Base-by-base conservation (phyloP, 2,113 vertebrate genomes). In the Eleginops maclovinus region DNA sequence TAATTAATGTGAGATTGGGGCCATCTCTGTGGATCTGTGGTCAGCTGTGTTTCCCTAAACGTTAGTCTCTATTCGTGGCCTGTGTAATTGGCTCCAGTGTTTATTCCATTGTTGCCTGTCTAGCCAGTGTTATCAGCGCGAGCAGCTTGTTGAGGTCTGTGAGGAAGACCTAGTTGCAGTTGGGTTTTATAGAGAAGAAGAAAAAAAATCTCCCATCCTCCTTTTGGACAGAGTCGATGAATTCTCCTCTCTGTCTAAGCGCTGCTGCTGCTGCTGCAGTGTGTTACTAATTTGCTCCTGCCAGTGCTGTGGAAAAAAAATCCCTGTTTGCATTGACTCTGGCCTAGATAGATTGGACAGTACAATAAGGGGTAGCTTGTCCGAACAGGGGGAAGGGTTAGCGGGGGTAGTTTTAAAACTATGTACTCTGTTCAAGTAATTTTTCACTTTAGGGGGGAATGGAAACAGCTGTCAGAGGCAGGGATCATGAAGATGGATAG, bases 61-160 rank as follows among this genome's bases (percentile, higher is more conserved):
- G 28, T 60, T 79, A 31, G 78, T 72, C 75, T 83, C 82, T 50
- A 63, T 78, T 67, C 58, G 13, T 60, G 54, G 71, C 19, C 72
- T 60, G 67, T 90, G 74, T 91, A 88, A 92, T 86, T 89, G 73
- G 77, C 65, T 62, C 21, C 75, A 81, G 80, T 77, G 72, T 91
- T 78, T 59, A 75, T 88, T 76, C 88, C 81, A 86, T 89, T 86
- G 86, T 77, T 69, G 71, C 36, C 67, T 49, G 74, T 79, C 86
- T 84, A 28, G 71, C 68, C 65, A 11, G 76, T 75, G 86, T 91
- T 93, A 92, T 92, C 89, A 81, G 68, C 24, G 1, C 31, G 8
- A 81, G 75, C 92, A 92, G 89, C 88, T 91, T 90, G 86, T 70
- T 81, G 7, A 44, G 71, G 64, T 85, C 84, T 81, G 87, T 87